Conservation (phyloP, 2,888 invertebrate genomes). For the Drosophila falleni region DNA sequence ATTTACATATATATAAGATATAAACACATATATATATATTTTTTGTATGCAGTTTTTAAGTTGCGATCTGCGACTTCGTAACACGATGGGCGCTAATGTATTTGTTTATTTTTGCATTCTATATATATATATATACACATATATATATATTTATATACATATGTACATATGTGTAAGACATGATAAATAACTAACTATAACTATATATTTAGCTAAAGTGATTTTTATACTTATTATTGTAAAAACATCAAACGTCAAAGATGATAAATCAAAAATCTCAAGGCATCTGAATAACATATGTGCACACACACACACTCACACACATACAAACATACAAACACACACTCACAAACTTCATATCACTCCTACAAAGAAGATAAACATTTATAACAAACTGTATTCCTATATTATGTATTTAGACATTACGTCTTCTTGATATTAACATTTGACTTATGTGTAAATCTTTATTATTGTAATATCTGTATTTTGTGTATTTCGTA, state of each 20-base stretch:
- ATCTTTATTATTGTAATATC: constrained; percentile 38
- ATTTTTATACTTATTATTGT: constrained; percentile 30
- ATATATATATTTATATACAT: constrained; percentile 26
- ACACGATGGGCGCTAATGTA: constrained; percentile 67
- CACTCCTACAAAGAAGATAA: constrained; percentile 64
- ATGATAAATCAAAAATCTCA: constrained; percentile 51
- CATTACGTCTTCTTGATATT: constrained; percentile 51
- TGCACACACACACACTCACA: not conserved
- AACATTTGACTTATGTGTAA: constrained; percentile 53
- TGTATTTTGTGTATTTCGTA: constrained; percentile 30
- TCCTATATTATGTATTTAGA: constrained; percentile 69
- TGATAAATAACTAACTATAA: constrained; percentile 27
- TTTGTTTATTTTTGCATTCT: constrained; percentile 61
- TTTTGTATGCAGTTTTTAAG: constrained; percentile 71
- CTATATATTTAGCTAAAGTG: constrained; percentile 34
- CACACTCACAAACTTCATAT: constrained; percentile 58
- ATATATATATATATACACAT: constrained; percentile 28
- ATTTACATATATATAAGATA: constrained; percentile 41
- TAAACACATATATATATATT: constrained; percentile 52
- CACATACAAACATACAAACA: constrained; percentile 8
- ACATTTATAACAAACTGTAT: constrained; percentile 68
- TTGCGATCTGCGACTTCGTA: constrained; percentile 60
- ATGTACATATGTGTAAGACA: constrained; percentile 38
- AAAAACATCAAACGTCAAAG: constrained; percentile 10
- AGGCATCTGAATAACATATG: constrained; percentile 35